These are phyloP conservation scores for Buceros bicornis DNA, from an alignment of 2,797 vertebrate species.

Conservation along the genomic window DNA sequence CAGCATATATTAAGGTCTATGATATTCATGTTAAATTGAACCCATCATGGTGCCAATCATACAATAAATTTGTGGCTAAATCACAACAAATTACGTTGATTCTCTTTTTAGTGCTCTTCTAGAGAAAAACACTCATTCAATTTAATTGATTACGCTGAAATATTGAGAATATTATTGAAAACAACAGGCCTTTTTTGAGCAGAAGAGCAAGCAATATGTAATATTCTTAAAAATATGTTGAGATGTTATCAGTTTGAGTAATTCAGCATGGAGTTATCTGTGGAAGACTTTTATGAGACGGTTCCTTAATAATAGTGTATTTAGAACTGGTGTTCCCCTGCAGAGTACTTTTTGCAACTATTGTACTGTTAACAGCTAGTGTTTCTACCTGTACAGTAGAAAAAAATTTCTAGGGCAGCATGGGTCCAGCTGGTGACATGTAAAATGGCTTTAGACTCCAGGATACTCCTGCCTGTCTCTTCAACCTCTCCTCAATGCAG, in stretches of 20 bases:
- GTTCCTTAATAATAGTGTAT: not conserved
- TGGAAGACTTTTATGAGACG: not conserved
- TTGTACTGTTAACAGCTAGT: not conserved
- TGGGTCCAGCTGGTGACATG: not conserved
- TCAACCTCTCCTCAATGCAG: not conserved
- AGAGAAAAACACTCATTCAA: not conserved
- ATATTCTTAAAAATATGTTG: conserved; percentile 9
- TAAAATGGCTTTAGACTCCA: not conserved
- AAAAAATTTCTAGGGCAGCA: not conserved
- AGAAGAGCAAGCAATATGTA: not conserved
- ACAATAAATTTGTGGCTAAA: not conserved
- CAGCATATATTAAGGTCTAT: not conserved
- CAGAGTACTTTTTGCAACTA: not conserved
- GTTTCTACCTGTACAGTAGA: not conserved
- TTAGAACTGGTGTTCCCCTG: not conserved
- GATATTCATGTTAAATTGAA: not conserved
- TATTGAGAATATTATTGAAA: conserved; percentile 40
- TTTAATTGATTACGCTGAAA: conserved; percentile 47
- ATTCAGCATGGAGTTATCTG: conserved; percentile 9
- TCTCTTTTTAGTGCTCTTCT: not conserved
- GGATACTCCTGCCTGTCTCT: not conserved
- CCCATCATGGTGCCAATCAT: not conserved
- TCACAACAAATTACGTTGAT: not conserved
- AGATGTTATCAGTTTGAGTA: conserved; percentile 34
- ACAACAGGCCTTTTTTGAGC: conserved; percentile 42